Evolutionary conservation across 1,140 invertebrate genomes (phyloP).

Genomic region (Penaeus vannamei): DNA sequence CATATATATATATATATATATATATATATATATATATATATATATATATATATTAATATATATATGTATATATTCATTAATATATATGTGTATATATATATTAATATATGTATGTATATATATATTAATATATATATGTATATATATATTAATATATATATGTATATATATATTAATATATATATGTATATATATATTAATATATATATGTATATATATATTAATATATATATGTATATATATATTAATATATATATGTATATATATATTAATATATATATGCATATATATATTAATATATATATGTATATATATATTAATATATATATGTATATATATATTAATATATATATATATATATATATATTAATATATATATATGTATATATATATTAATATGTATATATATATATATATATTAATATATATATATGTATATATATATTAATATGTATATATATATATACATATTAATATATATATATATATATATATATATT

Average conservation of each 20-base stretch:
- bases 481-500: too few species aligned
- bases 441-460: too few species aligned
- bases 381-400: not conserved
- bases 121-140: not conserved
- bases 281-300: not conserved
- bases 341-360: not conserved
- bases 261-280: not conserved
- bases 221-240: not conserved
- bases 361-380: not conserved
- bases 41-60: too few species aligned
- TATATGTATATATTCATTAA: too few species aligned
- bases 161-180: not conserved
- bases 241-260: not conserved
- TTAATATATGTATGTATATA: not conserved
- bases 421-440: too few species aligned
- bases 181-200: not conserved
- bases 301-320: constrained; percentile 7
- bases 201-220: not conserved
- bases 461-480: too few species aligned
- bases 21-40: too few species aligned
- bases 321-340: constrained; percentile 12
- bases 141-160: constrained; percentile 1
- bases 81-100: not conserved
- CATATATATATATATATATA: too few species aligned
- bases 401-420: too few species aligned